Evolutionary conservation across 2,797 vertebrate species (phyloP).

Genomic region (Acestrorhynchus altus): DNA sequence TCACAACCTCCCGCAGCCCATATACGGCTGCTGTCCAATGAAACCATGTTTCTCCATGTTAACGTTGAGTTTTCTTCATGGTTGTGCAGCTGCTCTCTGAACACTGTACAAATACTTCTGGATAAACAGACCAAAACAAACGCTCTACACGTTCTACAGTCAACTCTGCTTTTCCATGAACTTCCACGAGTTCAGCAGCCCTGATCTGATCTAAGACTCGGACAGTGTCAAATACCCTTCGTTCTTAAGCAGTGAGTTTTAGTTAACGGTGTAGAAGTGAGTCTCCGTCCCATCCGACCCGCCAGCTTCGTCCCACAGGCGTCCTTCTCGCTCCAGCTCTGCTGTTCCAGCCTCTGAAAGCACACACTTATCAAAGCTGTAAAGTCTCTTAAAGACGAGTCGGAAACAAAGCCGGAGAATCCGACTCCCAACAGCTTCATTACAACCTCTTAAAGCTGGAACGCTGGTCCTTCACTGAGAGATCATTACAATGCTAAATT

Average conservation of each 20-base stretch:
- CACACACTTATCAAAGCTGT: neutral
- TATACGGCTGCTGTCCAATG: too few species aligned
- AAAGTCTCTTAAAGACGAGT: neutral
- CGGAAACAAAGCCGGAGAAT: neutral
- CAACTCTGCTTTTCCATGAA: too few species aligned
- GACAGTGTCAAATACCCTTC: neutral
- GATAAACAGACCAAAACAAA: too few species aligned
- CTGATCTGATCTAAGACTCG: neutral
- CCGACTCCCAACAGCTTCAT: neutral
- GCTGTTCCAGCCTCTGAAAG: neutral
- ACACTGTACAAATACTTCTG: too few species aligned
- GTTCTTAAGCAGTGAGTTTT: neutral
- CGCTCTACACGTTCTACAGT: too few species aligned
- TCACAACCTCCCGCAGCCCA: too few species aligned
- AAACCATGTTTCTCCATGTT: too few species aligned
- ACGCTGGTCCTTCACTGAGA: neutral
- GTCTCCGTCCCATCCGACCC: neutral
- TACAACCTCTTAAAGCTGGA: neutral
- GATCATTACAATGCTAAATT: conserved; percentile 37
- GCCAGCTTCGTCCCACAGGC: neutral
- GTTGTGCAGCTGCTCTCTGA: too few species aligned
- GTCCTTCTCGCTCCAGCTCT: neutral
- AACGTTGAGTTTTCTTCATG: too few species aligned
- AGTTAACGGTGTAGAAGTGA: neutral
- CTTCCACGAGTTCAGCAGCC: too few species aligned